Conservation (phyloP, 2,113 vertebrate species). For the Lethenteron camtschaticum region DNA sequence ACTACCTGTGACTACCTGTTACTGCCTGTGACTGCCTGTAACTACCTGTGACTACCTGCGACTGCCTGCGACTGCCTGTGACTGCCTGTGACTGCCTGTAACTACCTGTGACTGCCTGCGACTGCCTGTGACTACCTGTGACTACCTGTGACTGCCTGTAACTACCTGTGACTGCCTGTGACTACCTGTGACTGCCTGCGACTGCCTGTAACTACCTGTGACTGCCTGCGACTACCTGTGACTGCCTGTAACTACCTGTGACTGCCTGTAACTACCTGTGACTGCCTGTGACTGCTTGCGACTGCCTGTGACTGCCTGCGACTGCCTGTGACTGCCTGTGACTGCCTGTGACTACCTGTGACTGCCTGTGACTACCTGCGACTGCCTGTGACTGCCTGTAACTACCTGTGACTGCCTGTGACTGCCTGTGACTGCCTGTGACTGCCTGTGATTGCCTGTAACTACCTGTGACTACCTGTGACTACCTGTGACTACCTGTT, state of each 20-base stretch:
- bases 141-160: slow-evolving; percentile 7
- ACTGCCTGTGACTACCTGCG: neutral
- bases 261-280: slow-evolving; percentile 31
- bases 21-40: neutral
- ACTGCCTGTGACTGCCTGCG: slow-evolving; percentile 5
- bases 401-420: neutral
- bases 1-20: neutral
- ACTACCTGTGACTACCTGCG: no score
- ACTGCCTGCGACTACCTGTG: no score
- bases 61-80: slow-evolving; percentile 22
- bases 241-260: neutral
- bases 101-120: slow-evolving; percentile 6
- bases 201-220: no score
- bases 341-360: slow-evolving; percentile 31
- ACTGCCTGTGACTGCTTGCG: neutral
- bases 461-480: no score
- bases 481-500: neutral
- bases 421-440: slow-evolving; percentile 31
- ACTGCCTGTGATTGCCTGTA: neutral
- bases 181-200: neutral
- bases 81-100: slow-evolving; percentile 16
- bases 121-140: neutral
- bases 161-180: slow-evolving; percentile 36
- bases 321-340: neutral
- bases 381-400: slow-evolving; percentile 5